Conservation (phyloP, 2,888 invertebrate genomes). For the Epistrophella euchroma region DNA sequence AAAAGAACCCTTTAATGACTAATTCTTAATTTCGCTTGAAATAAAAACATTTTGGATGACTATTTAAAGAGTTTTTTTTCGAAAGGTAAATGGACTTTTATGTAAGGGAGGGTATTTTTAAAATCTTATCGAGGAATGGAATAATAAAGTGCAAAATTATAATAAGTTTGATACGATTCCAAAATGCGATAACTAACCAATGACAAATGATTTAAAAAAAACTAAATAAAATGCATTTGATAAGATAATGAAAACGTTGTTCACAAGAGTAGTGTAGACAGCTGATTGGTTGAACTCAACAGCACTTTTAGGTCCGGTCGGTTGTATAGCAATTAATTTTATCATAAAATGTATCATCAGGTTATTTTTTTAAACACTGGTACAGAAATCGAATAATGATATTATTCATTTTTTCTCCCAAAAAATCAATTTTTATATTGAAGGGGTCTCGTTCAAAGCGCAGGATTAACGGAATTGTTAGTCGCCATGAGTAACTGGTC, state of each 20-base stretch:
- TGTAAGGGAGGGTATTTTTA: constrained; percentile 3
- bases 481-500: no score
- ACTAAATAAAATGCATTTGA: constrained; percentile 7
- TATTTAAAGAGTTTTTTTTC: neutral
- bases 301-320: neutral
- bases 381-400: neutral
- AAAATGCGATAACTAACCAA: neutral
- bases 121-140: neutral
- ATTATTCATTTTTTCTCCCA: no score
- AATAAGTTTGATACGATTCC: neutral
- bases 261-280: neutral
- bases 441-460: no score
- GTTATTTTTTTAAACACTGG: neutral
- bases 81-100: neutral
- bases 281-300: neutral
- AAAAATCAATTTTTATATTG: no score
- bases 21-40: neutral
- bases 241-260: neutral
- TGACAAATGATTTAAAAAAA: neutral
- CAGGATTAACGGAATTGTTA: no score
- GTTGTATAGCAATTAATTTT: neutral
- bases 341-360: neutral
- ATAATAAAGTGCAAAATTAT: neutral
- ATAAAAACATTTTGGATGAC: neutral
- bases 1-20: neutral